These are phyloP conservation scores for Mandrillus leucophaeus DNA, from an alignment of 2,113 vertebrate genomes.

Conservation along the genomic window DNA sequence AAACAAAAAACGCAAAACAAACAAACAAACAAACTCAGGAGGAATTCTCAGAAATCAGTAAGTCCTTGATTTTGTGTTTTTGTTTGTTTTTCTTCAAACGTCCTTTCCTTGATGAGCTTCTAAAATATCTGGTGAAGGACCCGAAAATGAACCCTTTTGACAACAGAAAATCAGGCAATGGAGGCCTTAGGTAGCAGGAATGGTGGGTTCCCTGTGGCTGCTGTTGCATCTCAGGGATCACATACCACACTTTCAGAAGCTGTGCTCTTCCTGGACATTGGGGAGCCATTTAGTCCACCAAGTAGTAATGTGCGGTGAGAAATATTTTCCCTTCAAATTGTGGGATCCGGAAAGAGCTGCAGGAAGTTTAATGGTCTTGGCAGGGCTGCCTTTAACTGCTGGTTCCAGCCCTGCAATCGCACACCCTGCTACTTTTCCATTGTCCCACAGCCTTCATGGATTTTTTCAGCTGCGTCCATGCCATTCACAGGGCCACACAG, in stretches of 20 bases:
- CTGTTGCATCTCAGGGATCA: neutral
- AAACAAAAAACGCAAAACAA: too few relatives aligned
- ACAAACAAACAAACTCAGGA: neutral
- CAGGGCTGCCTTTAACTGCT: neutral
- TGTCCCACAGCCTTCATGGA: neutral
- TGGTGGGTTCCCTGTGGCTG: neutral
- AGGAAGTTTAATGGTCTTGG: neutral
- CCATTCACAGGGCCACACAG: too few relatives aligned
- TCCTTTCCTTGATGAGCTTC: neutral
- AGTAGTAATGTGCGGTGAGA: neutral
- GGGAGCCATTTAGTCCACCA: neutral
- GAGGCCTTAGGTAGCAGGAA: neutral
- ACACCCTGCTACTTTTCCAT: neutral
- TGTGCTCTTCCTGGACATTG: neutral
- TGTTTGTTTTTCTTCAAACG: neutral
- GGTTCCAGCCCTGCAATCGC: too few relatives aligned
- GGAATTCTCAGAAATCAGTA: constrained; percentile 54
- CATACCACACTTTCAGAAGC: neutral
- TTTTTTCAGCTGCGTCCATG: neutral
- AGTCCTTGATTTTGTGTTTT: neutral
- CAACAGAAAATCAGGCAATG: neutral
- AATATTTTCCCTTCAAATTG: neutral
- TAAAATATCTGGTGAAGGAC: neutral
- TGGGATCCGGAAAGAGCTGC: neutral
- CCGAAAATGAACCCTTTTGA: neutral